Evolutionary conservation across 2,888 invertebrate genomes (phyloP).

Genomic region (Cybosia mesomella): DNA sequence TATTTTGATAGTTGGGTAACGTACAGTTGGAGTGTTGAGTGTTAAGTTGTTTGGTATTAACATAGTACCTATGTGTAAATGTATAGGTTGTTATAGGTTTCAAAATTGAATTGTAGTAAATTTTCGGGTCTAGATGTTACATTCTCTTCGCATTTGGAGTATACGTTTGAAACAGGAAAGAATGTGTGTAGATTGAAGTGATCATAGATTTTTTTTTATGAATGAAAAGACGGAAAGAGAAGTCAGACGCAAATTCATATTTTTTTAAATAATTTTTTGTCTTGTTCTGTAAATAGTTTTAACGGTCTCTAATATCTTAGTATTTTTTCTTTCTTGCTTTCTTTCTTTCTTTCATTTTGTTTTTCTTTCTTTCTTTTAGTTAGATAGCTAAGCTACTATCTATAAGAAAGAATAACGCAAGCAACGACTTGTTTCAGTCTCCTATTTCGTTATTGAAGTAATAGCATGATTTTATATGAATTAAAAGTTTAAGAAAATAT

Average conservation of each 20-base stretch:
- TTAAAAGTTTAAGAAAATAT: not conserved
- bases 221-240: too few relatives aligned
- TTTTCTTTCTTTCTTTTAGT: too few relatives aligned
- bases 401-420: too few relatives aligned
- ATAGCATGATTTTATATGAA: not conserved
- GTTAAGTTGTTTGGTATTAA: slow-evolving; percentile 14
- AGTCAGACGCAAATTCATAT: too few relatives aligned
- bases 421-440: not conserved
- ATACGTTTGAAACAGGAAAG: too few relatives aligned
- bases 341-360: too few relatives aligned
- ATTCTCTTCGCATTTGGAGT: not conserved
- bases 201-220: too few relatives aligned
- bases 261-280: too few relatives aligned
- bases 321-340: too few relatives aligned
- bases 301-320: too few relatives aligned
- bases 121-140: not conserved
- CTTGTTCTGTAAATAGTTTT: too few relatives aligned
- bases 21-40: slow-evolving; percentile 23
- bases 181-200: too few relatives aligned
- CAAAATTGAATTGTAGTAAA: not conserved
- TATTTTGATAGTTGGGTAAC: slow-evolving; percentile 36
- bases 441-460: not conserved
- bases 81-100: not conserved
- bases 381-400: not conserved
- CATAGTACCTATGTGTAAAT: not conserved